Conservation (phyloP, 2,797 vertebrate genomes). For the Cephalopachus bancanus region DNA sequence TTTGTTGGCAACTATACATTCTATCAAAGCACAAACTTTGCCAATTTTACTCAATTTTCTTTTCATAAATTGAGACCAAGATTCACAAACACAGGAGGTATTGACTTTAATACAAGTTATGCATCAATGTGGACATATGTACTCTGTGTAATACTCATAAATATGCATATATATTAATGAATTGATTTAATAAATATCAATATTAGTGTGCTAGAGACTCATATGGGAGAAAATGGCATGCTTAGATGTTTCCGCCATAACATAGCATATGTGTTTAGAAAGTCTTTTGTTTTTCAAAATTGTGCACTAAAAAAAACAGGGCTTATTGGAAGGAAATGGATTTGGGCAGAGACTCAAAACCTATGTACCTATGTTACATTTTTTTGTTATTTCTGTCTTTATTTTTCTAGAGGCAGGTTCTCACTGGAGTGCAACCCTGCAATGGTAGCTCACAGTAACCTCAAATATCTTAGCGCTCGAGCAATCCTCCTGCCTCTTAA, state of each 20-base stretch:
- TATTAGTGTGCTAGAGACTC: neutral
- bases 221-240: neutral
- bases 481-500: too few relatives aligned
- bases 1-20: neutral
- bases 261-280: neutral
- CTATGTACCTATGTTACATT: neutral
- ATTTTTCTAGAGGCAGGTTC: too few relatives aligned
- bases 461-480: too few relatives aligned
- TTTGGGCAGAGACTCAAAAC: constrained; percentile 13
- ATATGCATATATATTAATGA: neutral
- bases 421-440: too few relatives aligned
- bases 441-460: too few relatives aligned
- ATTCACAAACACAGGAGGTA: neutral
- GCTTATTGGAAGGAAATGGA: neutral
- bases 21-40: neutral
- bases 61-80: neutral
- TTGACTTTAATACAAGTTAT: neutral
- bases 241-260: neutral
- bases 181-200: neutral
- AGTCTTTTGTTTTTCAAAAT: constrained; percentile 40
- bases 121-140: neutral
- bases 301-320: neutral
- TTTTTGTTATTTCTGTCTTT: too few relatives aligned
- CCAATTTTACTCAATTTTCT: neutral
- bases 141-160: neutral